phyloP scores from a whole-genome alignment of 2,888 invertebrate genomes.

The Unio pictorum region DNA sequence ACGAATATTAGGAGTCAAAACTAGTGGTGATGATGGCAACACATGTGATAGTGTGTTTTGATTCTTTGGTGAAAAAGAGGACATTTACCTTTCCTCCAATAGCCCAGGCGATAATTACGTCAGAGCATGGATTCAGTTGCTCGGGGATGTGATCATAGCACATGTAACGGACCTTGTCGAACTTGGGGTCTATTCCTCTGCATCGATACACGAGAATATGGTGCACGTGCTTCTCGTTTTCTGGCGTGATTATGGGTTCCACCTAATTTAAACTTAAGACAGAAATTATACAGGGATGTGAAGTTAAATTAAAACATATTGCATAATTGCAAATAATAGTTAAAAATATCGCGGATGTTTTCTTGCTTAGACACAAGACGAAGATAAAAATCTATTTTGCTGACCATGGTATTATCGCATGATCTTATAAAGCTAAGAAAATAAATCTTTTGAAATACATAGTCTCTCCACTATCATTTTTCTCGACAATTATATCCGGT shows the following conservation, averaged over 20 bases:
- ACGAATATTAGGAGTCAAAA: too few species aligned
- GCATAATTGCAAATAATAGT: background rate
- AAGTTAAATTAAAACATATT: conserved; percentile 4
- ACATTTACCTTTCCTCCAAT: conserved; percentile 31
- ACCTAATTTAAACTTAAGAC: conserved; percentile 73
- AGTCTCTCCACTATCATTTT: too few species aligned
- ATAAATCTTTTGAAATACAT: background rate
- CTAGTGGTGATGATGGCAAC: too few species aligned
- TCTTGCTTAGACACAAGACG: background rate
- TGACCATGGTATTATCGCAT: too few species aligned
- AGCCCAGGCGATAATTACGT: conserved; percentile 29
- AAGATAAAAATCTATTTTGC: too few species aligned
- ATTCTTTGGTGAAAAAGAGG: background rate
- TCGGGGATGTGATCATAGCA: conserved; percentile 17
- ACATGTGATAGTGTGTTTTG: too few species aligned
- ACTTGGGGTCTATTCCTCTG: conserved; percentile 19
- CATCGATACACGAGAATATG: conserved; percentile 92
- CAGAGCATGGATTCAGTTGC: conserved; percentile 5
- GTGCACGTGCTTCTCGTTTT: conserved; percentile 81
- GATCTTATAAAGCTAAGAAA: too few species aligned
- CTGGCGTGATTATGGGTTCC: conserved; percentile 78
- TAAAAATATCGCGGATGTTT: too few species aligned
- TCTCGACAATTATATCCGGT: conserved; percentile 3
- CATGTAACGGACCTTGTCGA: conserved; percentile 10
- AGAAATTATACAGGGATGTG: too few species aligned